A percentile compares a stretch with the other conserved stretches of the same genome.
These are phyloP conservation scores for Zaprionus capensis DNA, from an alignment of 1,140 invertebrate genomes.

Conservation along the genomic window DNA sequence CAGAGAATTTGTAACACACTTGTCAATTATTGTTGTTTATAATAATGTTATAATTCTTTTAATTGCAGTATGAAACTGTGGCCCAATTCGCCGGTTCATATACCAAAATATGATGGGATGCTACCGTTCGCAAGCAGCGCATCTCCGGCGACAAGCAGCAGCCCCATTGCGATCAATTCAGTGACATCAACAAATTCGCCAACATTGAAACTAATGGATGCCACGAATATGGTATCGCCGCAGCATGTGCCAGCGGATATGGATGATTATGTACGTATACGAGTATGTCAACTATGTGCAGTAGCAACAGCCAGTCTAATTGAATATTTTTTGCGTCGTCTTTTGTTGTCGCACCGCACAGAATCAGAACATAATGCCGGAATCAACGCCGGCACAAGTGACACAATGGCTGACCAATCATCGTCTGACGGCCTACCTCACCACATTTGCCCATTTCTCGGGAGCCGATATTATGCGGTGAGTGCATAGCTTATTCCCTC, in stretches of 20 bases:
- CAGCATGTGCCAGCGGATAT: conserved; percentile 74
- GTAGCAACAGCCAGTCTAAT: neutral
- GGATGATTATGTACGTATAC: conserved; percentile 71
- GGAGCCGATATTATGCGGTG: conserved; percentile 92
- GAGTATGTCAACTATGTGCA: neutral
- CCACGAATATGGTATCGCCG: conserved; percentile 81
- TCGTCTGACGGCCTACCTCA: conserved; percentile 90
- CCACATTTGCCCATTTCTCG: conserved; percentile 93
- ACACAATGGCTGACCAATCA: conserved; percentile 91
- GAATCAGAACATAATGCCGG: conserved; percentile 84
- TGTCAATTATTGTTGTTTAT: neutral
- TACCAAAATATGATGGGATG: conserved; percentile 84
- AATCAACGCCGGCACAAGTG: conserved; percentile 89
- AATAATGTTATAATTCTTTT: neutral
- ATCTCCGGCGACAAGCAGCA: conserved; percentile 70
- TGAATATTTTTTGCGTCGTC: conserved; percentile 22
- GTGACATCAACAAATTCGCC: conserved; percentile 84
- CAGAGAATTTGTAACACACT: conserved; percentile 56
- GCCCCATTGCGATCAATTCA: conserved; percentile 83
- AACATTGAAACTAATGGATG: conserved; percentile 81
- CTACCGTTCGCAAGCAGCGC: conserved; percentile 74
- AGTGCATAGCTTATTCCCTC: conserved; percentile 7
- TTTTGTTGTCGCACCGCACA: conserved; percentile 17
- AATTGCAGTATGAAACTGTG: conserved; percentile 79
- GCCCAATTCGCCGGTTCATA: conserved; percentile 83